phyloP scores from a whole-genome alignment of 2,797 vertebrate species.

The Eidolon dupreanum region DNA sequence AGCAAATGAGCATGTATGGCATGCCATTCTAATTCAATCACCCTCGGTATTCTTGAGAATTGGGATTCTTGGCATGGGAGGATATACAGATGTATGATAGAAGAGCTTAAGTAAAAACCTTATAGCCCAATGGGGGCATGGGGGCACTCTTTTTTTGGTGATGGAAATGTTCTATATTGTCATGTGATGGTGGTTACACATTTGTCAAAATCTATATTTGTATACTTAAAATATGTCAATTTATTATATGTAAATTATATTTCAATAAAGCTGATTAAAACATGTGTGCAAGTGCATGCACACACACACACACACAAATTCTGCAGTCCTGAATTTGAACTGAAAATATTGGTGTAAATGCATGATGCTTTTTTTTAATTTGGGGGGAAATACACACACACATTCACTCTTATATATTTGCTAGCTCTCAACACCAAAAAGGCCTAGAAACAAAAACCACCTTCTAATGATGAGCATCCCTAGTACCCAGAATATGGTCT shows the following conservation, averaged over 20 bases:
- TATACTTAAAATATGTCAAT: neutral
- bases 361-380: neutral
- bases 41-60: neutral
- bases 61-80: neutral
- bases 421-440: neutral
- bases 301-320: neutral
- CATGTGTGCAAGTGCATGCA: too few species aligned
- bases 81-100: neutral
- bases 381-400: neutral
- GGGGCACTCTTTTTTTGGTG: neutral
- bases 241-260: neutral
- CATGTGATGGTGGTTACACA: neutral
- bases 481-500: neutral
- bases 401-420: neutral
- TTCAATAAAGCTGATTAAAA: neutral
- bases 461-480: neutral
- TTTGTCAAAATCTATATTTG: neutral
- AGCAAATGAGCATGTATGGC: neutral
- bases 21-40: neutral
- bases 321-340: neutral
- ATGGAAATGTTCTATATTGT: neutral
- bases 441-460: neutral
- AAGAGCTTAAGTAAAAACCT: neutral
- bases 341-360: neutral
- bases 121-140: neutral